A percentile compares a stretch with the other conserved stretches of the same genome.
Evolutionary conservation across 2,797 vertebrate genomes (phyloP).

Genomic region (Pipistrellus kuhlii): DNA sequence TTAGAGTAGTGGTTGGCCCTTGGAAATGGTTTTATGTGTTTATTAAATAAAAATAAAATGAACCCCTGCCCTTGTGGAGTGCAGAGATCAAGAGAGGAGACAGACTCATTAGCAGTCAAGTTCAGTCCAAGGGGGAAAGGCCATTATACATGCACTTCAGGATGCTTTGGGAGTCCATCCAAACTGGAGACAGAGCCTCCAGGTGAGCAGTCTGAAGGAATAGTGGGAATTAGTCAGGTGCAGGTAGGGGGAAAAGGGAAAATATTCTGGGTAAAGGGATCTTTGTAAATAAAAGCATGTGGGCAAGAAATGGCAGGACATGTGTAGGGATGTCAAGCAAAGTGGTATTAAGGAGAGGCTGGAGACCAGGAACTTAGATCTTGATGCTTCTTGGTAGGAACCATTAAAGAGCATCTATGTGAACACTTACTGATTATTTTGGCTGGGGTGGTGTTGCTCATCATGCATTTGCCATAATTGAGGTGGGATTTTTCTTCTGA

Average conservation of each 20-base stretch:
- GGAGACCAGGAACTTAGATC: background rate
- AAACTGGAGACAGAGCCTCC: background rate
- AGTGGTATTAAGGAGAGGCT: background rate
- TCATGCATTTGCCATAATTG: background rate
- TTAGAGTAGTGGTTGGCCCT: background rate
- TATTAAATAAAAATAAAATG: slow-evolving; percentile 57
- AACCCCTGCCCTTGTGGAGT: background rate
- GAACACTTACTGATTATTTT: background rate
- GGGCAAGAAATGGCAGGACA: background rate
- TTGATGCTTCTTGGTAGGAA: background rate
- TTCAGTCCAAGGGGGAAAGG: background rate
- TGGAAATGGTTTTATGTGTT: background rate
- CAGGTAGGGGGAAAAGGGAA: background rate
- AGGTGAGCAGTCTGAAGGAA: background rate
- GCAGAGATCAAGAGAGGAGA: background rate
- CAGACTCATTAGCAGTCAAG: background rate
- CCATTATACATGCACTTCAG: background rate
- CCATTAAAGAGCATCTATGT: background rate
- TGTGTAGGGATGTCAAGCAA: background rate
- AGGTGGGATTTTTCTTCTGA: background rate
- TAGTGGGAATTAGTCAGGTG: background rate
- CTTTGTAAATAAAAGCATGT: background rate
- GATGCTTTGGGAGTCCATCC: background rate
- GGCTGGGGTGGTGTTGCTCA: background rate
- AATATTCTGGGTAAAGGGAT: background rate